Evolutionary conservation across 2,113 vertebrate species (phyloP), one percentile per base, ranked within the genome.

Genomic region (Epinephelus fuscoguttatus): DNA sequence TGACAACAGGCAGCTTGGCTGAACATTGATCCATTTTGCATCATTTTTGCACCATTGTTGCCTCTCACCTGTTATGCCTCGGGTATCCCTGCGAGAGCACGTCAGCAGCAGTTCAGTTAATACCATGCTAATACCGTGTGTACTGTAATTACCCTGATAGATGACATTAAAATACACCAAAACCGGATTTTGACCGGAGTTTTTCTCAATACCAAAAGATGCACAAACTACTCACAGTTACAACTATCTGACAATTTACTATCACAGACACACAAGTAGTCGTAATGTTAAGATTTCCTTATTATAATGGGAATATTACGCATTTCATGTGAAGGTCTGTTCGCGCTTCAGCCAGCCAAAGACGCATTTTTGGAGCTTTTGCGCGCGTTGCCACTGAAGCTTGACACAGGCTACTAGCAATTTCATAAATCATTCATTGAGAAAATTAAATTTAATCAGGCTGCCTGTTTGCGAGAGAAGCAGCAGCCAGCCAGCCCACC

Each of bases 21-120:
- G 10, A 53, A 40, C 69, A 76, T 71, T 71, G 80, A 87, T 89
- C 61, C 49, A 7, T 82, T 87, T 66, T 76, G 59, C 75, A 76
- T 76, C 71, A 61, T 86, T 78, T 81, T 84, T 84, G 75, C 81
- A 61, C 67, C 80, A 53, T 83, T 88, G 81, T 80, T 80, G 52
- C 78, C 62, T 75, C 89, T 90, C 91, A 92, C 91, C 92, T 91
- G 92, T 91, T 87, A 59, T 83, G n/a, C 87, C 45, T 77, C 27
- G 6, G 70, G 42, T 75, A 4, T 49, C 40, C 50, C 61, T 21
- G 23, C 13, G 78, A 73, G 70, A 62, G 47, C 50, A 9, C 37
- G 17, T 74, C 74, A 49, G 33, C 68, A 55, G 9, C 68, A 77
- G 15, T 19, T 67, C 49, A 68, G 70, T 11, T 71, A 42, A 55